Base-by-base conservation (phyloP, 2,888 invertebrate genomes). In the Physocephala rufipes region DNA sequence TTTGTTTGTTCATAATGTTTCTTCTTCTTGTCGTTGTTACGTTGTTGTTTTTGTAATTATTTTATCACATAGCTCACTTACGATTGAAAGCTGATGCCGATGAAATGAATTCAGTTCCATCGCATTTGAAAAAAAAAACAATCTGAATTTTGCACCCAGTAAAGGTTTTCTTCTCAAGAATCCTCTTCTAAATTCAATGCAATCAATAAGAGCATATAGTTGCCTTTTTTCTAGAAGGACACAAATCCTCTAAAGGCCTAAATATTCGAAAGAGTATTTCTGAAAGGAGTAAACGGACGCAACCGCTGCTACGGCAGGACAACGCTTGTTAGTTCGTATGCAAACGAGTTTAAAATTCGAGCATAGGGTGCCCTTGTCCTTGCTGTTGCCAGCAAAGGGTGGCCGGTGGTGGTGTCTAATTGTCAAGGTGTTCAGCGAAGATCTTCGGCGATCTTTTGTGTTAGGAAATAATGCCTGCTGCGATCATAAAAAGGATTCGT, bases 361-460 rank as follows among this genome's bases (percentile, higher is more conserved):
- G 19, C 21, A 21, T 3, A 12, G 15, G 15, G 21, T n/a, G 19
- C 2, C n/a, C n/a, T 53, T 4, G 9, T 15, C 53, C 21, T n/a
- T n/a, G 53, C 53, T 53, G 21, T 19, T n/a, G 51, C 12, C 21
- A 21, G 12, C 13, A 58, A 47, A 68, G 67, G 67, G 67, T 68
- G 67, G 47, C 16, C 9, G 59, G 19, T 45, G 58, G 58, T 16
- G 73, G 74, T 75, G 75, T 75, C 71, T 72, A 70, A 70, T 74
- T 75, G 73, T 73, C 75, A 73, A 73, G 73, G 73, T 75, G 72
- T 67, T 47, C 65, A 53, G 28, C 36, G 36, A 36, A 36, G 36
- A 36, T 36, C 36, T 36, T 36, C 36, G 36, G 36, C 36, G 49
- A 21, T 28, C 19, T n/a, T 49, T 55, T 43, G 24, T 26, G n/a